Conservation (phyloP, 2,113 vertebrate genomes). For the Suricata suricatta region DNA sequence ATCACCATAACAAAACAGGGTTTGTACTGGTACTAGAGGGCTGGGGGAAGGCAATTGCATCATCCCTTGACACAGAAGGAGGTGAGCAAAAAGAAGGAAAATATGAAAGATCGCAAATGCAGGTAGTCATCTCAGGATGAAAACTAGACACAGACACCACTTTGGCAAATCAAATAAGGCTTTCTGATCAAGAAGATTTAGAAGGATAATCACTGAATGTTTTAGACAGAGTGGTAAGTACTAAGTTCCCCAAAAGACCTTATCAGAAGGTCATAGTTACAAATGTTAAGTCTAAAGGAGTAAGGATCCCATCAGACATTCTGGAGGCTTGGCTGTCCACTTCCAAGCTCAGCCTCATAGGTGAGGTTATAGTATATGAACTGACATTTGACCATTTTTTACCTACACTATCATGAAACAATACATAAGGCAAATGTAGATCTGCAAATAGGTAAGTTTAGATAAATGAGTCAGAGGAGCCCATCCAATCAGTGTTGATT, state of each 20-base stretch:
- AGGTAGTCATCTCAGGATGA: too few species aligned
- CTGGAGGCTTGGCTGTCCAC: background rate
- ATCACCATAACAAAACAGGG: background rate
- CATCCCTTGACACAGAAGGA: background rate
- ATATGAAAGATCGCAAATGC: background rate
- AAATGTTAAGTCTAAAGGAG: background rate
- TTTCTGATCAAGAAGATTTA: background rate
- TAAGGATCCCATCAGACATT: background rate
- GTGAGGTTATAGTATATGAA: rapidly evolving
- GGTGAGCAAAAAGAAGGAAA: background rate
- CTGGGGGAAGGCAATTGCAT: rapidly evolving
- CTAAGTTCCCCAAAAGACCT: background rate
- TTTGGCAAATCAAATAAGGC: background rate
- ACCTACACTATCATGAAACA: background rate
- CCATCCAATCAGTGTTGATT: background rate
- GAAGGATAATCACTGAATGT: background rate
- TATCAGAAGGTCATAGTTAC: background rate
- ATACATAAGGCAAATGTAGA: background rate
- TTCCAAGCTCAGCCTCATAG: background rate
- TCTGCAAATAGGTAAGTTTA: background rate
- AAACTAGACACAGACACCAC: background rate
- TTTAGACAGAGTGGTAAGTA: background rate
- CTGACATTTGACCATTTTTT: background rate
- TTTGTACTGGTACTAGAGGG: background rate
- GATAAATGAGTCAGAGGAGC: background rate